A percentile compares a stretch with the other conserved stretches of the same genome.
Conservation (phyloP, 2,888 invertebrate genomes). For the Athripsodes cinereus region DNA sequence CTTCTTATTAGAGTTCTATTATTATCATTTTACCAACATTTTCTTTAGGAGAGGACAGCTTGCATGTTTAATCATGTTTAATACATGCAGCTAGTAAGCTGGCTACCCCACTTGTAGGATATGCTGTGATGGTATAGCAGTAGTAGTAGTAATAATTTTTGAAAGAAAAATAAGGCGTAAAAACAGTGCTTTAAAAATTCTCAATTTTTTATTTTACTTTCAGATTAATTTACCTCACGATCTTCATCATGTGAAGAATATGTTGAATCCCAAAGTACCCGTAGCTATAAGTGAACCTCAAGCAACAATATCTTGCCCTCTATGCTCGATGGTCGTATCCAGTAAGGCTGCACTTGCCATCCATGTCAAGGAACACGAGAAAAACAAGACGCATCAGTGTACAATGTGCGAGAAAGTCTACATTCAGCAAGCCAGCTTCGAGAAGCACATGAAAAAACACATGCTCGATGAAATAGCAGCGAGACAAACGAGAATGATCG, state of each 20-base stretch:
- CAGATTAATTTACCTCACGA: slow-evolving; percentile 28
- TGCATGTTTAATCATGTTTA: too few species aligned
- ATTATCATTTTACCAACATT: too few species aligned
- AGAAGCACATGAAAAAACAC: slow-evolving; percentile 25
- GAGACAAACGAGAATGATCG: slow-evolving; percentile 15
- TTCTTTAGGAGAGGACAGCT: too few species aligned
- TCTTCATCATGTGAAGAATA: slow-evolving; percentile 25
- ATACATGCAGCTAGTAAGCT: too few species aligned
- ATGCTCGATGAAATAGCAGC: slow-evolving; percentile 22
- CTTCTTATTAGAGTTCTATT: too few species aligned
- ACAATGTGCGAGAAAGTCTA: slow-evolving; percentile 26
- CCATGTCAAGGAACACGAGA: slow-evolving; percentile 26
- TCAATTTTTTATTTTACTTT: slow-evolving; percentile 4
- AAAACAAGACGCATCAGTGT: slow-evolving; percentile 25
- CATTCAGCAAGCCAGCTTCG: slow-evolving; percentile 27
- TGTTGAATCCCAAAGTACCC: slow-evolving; percentile 20
- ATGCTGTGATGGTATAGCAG: too few species aligned
- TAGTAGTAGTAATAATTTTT: too few species aligned
- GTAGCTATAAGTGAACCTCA: background rate
- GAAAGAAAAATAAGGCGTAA: too few species aligned
- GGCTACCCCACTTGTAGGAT: too few species aligned
- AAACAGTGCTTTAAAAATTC: too few species aligned
- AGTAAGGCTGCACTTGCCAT: slow-evolving; percentile 21
- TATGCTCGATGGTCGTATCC: slow-evolving; percentile 21
- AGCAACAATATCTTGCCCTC: slow-evolving; percentile 20